Evolutionary conservation across 2,113 vertebrate genomes (phyloP).

Genomic region (Astatoreochromis straeleni): DNA sequence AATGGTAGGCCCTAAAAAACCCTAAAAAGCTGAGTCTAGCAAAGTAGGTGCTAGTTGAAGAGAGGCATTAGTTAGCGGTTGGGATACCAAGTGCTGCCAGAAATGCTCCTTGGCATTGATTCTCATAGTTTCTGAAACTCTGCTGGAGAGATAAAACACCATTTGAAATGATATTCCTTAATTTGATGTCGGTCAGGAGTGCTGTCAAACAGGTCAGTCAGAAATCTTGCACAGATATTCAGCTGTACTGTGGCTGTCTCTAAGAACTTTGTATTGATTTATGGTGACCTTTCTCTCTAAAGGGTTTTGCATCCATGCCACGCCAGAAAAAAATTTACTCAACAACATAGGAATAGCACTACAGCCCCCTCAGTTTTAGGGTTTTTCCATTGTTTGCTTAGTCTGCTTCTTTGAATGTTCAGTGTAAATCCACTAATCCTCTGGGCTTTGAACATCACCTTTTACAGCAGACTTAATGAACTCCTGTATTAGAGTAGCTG

Average conservation of each 20-base stretch:
- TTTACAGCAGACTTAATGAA: not conserved
- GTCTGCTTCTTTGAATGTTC: not conserved
- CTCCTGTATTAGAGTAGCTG: not conserved
- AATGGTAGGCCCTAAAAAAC: not conserved
- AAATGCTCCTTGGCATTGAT: not conserved
- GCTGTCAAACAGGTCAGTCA: not conserved
- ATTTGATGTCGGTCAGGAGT: not conserved
- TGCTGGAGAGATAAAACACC: not conserved
- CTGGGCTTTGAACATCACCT: not conserved
- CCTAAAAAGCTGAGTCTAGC: not conserved
- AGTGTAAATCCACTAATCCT: not conserved
- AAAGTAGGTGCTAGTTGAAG: not conserved
- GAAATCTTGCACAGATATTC: not conserved
- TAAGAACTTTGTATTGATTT: not conserved
- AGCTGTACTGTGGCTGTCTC: not conserved
- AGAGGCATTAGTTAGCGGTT: not conserved
- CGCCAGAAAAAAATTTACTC: fast-evolving
- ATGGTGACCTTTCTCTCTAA: not conserved
- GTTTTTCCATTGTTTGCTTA: not conserved
- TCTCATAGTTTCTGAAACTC: not conserved
- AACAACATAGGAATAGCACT: not conserved
- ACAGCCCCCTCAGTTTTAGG: not conserved
- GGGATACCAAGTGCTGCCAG: not conserved
- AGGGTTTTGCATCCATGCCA: not conserved
- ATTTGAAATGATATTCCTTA: not conserved